These are phyloP conservation scores for Adrianichthys oophorus DNA, from an alignment of 2,797 vertebrate species.

Conservation along the genomic window DNA sequence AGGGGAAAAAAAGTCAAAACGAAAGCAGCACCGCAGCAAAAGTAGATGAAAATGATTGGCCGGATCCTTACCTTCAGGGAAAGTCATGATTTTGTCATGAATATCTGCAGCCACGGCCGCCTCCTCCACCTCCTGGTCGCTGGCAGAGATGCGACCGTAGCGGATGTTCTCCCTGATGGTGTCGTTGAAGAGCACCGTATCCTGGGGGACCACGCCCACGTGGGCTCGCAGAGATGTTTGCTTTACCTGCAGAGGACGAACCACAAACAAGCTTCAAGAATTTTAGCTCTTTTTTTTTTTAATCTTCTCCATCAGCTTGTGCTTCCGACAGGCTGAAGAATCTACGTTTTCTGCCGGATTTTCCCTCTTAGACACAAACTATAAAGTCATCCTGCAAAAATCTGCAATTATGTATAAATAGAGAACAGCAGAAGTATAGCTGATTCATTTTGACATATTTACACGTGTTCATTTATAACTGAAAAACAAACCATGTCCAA, in stretches of 20 bases:
- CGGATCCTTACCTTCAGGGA: constrained; percentile 82
- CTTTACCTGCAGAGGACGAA: constrained; percentile 79
- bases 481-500: too few species aligned
- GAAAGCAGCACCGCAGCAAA: neutral
- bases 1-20: accelerated
- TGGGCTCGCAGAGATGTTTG: constrained; percentile 87
- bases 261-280: neutral
- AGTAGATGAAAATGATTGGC: neutral
- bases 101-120: constrained; percentile 91
- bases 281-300: too few species aligned
- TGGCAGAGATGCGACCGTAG: constrained; percentile 86
- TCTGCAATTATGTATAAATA: too few species aligned
- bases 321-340: too few species aligned
- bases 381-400: too few species aligned
- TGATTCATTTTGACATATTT: too few species aligned
- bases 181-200: constrained; percentile 95
- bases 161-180: constrained; percentile 92
- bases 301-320: too few species aligned
- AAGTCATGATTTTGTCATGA: constrained; percentile 87
- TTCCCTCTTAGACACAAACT: too few species aligned
- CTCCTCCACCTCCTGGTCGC: constrained; percentile 86
- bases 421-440: too few species aligned
- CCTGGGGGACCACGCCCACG: constrained; percentile 96
- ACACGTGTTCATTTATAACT: too few species aligned
- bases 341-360: too few species aligned